Conservation (phyloP, 2,797 vertebrate genomes). For the Urocyon cinereoargenteus region DNA sequence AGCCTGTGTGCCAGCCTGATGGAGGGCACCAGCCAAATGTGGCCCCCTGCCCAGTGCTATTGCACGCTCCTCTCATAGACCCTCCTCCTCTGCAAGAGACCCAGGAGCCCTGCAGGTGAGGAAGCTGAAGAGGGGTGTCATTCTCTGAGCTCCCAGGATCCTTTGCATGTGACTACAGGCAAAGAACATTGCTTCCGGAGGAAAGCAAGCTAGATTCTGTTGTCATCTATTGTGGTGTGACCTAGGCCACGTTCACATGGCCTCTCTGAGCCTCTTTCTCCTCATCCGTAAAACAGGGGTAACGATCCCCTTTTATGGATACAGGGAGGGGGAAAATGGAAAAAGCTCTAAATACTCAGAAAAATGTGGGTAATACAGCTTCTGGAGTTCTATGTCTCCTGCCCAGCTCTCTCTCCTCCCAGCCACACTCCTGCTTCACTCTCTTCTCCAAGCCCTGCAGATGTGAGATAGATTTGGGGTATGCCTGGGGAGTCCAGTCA, state of each 20-base stretch:
- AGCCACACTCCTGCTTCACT: not conserved
- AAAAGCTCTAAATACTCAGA: not conserved
- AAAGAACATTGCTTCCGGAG: not conserved
- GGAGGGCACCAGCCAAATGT: not conserved
- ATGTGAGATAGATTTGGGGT: not conserved
- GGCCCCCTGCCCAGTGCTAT: not conserved
- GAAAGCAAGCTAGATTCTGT: not conserved
- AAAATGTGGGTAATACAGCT: not conserved
- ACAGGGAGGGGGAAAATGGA: not conserved
- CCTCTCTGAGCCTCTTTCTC: conserved; percentile 4
- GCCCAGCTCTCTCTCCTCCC: not conserved
- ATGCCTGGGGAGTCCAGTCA: not conserved
- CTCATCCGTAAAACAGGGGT: not conserved
- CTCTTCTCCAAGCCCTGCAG: not conserved
- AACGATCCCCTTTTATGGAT: not conserved
- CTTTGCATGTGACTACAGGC: not conserved
- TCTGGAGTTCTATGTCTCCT: not conserved
- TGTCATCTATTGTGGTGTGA: not conserved
- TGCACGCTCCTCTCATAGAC: not conserved
- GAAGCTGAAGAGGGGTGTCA: not conserved
- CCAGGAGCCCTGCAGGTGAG: not conserved
- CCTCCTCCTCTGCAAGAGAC: not conserved
- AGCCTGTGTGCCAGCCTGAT: not conserved
- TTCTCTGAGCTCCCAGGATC: not conserved
- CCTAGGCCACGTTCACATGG: not conserved